Conservation (phyloP, 2,113 vertebrate genomes). For the Corydoras maculifer region DNA sequence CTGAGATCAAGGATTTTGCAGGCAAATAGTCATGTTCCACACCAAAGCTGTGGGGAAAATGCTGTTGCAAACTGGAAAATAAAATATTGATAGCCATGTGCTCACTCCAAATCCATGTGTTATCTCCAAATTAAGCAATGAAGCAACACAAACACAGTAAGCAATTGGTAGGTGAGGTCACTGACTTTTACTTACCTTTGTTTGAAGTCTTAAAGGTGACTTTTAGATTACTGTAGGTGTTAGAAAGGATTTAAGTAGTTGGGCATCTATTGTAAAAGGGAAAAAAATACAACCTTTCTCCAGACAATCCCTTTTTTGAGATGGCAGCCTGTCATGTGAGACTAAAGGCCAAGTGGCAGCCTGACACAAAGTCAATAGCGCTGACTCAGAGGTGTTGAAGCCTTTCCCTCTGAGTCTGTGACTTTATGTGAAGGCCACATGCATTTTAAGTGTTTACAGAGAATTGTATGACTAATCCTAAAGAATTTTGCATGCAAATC, state of each 20-base stretch:
- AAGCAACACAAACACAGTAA: conserved; percentile 18
- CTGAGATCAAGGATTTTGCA: too few relatives aligned
- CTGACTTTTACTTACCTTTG: conserved; percentile 34
- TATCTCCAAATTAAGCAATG: conserved; percentile 3
- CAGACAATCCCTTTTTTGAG: conserved; percentile 12
- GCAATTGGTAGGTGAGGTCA: not conserved
- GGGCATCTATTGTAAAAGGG: conserved; percentile 2
- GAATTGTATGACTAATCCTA: not conserved
- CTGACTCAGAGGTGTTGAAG: conserved; percentile 30
- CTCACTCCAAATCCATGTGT: conserved; percentile 15
- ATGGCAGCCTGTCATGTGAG: conserved; percentile 28
- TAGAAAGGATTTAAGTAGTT: conserved; percentile 17
- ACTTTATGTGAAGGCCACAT: conserved; percentile 3
- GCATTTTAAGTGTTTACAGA: conserved; percentile 7
- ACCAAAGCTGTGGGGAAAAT: too few relatives aligned
- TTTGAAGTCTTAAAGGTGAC: conserved; percentile 4
- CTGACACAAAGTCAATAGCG: conserved; percentile 49
- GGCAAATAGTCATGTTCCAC: too few relatives aligned
- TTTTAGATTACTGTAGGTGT: conserved; percentile 31
- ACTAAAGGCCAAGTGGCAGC: conserved; percentile 43
- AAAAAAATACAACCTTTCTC: conserved; percentile 42
- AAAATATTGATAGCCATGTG: too few relatives aligned
- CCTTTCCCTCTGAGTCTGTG: conserved; percentile 15
- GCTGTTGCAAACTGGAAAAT: too few relatives aligned
- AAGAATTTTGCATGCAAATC: too few relatives aligned